These are phyloP conservation scores for Ptilonorhynchus violaceus DNA, from an alignment of 2,113 vertebrate genomes.

Conservation along the genomic window DNA sequence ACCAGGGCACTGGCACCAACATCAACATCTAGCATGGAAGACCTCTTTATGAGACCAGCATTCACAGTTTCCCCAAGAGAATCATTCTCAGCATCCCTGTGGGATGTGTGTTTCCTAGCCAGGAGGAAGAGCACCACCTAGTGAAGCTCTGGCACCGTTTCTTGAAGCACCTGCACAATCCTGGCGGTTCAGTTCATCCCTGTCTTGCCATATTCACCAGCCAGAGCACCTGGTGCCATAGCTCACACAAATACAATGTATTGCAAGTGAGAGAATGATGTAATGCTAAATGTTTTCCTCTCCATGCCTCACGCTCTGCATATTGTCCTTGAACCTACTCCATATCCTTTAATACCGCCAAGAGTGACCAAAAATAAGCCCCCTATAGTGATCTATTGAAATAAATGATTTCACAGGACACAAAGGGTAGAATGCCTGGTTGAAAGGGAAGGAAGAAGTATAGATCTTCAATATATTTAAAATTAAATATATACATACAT, in stretches of 20 bases:
- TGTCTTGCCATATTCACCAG: rapidly evolving
- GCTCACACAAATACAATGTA: background rate
- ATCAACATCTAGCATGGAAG: background rate
- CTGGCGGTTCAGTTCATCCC: rapidly evolving
- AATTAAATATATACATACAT: background rate
- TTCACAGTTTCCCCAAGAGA: background rate
- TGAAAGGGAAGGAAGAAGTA: background rate
- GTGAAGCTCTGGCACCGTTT: background rate
- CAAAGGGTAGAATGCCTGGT: background rate
- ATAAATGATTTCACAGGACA: background rate
- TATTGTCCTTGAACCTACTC: background rate
- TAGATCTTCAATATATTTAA: background rate
- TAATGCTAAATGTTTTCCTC: background rate
- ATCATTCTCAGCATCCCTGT: background rate
- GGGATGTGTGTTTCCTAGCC: background rate
- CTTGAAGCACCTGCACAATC: background rate
- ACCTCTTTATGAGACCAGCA: background rate
- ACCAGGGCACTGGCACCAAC: background rate
- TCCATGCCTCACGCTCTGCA: background rate
- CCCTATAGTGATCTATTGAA: background rate
- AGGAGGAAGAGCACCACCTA: slow-evolving; percentile 4
- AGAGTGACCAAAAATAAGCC: background rate
- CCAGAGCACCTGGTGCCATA: background rate
- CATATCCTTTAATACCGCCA: background rate
- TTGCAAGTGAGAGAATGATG: background rate